Conservation (phyloP, 1,140 invertebrate species). For the Neodiprion lecontei region DNA sequence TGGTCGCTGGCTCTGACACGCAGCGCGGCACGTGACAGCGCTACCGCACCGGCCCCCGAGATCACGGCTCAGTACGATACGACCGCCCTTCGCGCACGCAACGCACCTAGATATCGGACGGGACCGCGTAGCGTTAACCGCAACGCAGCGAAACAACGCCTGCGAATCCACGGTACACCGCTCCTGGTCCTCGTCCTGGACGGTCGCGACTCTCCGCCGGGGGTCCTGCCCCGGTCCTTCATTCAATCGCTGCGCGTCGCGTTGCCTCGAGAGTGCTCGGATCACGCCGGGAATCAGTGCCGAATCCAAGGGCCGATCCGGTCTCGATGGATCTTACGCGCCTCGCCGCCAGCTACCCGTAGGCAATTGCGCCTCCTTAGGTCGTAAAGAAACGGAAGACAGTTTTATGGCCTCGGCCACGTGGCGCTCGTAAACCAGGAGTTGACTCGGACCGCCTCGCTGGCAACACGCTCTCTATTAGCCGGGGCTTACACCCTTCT, state of each 20-base stretch:
- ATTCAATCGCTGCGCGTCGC: not conserved
- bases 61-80: conserved; percentile 61
- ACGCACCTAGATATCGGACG: conserved; percentile 37
- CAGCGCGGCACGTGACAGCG: conserved; percentile 29
- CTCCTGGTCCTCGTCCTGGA: conserved; percentile 1
- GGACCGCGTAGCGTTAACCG: conserved; percentile 6
- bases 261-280: not conserved
- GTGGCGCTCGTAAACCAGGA: conserved; percentile 54
- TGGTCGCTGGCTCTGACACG: conserved; percentile 58
- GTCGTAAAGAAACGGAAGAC: conserved; percentile 58
- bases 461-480: conserved; percentile 34
- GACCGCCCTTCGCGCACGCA: conserved; percentile 61
- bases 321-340: conserved; percentile 5
- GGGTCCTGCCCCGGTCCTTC: not conserved
- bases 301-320: not conserved
- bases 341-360: conserved; percentile 38
- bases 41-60: conserved; percentile 38
- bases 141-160: not conserved
- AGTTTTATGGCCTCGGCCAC: conserved; percentile 57
- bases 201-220: conserved; percentile 3
- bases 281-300: conserved; percentile 6
- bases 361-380: conserved; percentile 47
- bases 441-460: conserved; percentile 25
- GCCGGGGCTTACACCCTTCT: conserved; percentile 32
- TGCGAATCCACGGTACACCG: not conserved